Conservation (phyloP, 2,888 invertebrate species). For the Trisateles emortualis region DNA sequence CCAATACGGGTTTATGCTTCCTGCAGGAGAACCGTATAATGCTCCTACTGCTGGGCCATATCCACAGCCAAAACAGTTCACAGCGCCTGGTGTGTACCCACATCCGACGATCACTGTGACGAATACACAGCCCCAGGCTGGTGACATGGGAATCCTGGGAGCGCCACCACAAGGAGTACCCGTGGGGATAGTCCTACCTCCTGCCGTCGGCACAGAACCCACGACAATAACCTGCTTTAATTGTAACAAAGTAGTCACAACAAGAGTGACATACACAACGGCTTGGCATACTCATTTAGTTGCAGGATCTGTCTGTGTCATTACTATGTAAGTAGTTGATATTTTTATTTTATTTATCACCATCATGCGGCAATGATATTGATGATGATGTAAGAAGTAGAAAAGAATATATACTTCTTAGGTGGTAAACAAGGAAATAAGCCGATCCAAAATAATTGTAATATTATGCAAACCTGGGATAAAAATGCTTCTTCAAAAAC, state of each 20-base stretch:
- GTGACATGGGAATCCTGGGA: conserved; percentile 50
- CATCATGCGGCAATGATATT: too few relatives aligned
- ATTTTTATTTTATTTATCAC: background rate
- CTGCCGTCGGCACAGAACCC: conserved; percentile 78
- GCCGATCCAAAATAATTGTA: too few relatives aligned
- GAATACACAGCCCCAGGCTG: conserved; percentile 63
- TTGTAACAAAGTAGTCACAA: conserved; percentile 79
- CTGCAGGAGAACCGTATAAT: conserved; percentile 37
- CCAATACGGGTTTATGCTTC: conserved; percentile 72
- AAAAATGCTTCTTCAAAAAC: too few relatives aligned
- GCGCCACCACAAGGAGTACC: conserved; percentile 62
- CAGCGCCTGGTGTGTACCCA: conserved; percentile 78
- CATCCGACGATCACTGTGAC: conserved; percentile 69
- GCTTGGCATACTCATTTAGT: conserved; percentile 84
- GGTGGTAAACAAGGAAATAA: too few relatives aligned
- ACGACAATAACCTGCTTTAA: conserved; percentile 80
- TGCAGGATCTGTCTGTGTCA: conserved; percentile 79
- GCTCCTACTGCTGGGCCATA: conserved; percentile 47
- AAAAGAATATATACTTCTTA: too few relatives aligned
- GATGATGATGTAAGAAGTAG: too few relatives aligned
- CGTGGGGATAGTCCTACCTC: conserved; percentile 72
- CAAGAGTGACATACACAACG: conserved; percentile 80
- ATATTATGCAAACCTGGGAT: too few relatives aligned
- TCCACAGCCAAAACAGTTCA: conserved; percentile 70
- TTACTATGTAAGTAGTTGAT: conserved; percentile 75